Percentiles rank a stretch among this genome's conserved stretches.
Conservation (phyloP, 2,797 vertebrate genomes). For the Siniperca scherzeri region DNA sequence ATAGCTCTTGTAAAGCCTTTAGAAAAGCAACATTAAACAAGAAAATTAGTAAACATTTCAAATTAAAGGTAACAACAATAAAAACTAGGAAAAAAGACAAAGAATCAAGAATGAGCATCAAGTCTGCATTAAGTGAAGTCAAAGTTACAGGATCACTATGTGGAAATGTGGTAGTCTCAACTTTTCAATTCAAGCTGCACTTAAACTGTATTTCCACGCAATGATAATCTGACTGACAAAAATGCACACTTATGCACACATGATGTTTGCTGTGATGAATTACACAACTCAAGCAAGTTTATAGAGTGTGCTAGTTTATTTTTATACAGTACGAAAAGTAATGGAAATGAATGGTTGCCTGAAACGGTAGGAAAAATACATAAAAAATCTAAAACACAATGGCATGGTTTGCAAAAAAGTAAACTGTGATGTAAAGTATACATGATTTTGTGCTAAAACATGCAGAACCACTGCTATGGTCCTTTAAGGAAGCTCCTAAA, state of each 20-base stretch:
- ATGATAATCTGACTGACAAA: background rate
- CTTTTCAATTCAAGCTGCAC: background rate
- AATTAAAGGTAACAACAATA: background rate
- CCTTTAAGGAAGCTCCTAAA: background rate
- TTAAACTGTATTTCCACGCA: background rate
- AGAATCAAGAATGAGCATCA: background rate
- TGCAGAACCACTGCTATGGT: background rate
- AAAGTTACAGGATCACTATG: background rate
- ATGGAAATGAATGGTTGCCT: background rate
- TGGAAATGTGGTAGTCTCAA: background rate
- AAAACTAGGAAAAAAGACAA: background rate
- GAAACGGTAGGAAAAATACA: background rate
- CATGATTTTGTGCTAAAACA: background rate
- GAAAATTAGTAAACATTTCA: background rate
- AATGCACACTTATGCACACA: background rate
- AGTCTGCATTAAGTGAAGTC: background rate
- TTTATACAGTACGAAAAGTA: background rate
- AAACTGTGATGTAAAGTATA: background rate
- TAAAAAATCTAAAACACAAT: slow-evolving; percentile 3
- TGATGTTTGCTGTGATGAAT: background rate
- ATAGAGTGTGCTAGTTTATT: background rate
- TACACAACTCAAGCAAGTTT: background rate
- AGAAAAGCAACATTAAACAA: background rate
- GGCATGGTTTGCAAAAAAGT: background rate
- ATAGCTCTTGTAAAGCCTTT: slow-evolving; percentile 1